Evolutionary conservation across 2,888 invertebrate genomes (phyloP), one percentile per base, ranked within the genome.

Genomic region (Lepidochrysops patricia): DNA sequence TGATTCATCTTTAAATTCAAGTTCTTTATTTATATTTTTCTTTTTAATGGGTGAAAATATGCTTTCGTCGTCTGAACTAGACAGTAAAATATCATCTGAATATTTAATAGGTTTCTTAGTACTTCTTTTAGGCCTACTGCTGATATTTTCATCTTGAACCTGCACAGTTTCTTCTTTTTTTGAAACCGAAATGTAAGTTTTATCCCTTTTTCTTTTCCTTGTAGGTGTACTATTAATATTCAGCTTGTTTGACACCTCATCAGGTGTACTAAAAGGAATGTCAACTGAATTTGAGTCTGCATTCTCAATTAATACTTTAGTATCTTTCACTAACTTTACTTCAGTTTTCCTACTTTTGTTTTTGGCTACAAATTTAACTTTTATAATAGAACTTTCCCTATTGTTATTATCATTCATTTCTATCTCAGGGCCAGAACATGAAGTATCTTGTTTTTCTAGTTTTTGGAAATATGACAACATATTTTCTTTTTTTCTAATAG

Each of bases 391-490:
- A 61, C 70, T 69, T 61, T 74, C 70, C 66, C 70, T 72, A 4
- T 63, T 57, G 50, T 63, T 57, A 26, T 60, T 34, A 35, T 59
- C 57, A 65, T 57, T 64, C 43, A 63, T 63, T 62, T 77, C 74
- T 63, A 71, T 69, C 58, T 68, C 68, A 57, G 65, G 35, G 23
- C 63, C 52, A 57, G 66, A 48, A 19, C 63, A 54, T 34, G 34
- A 50, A 15, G 75, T 75, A 32, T 67, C 25, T 1, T 81, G 77
- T 67, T 83, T 89, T 57, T 83, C 77, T 58, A 90, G 66, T 76
- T 91, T 91, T 63, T 87, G 82, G 71, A 92, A 92, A 72, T 92
- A 93, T 62, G 90, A 89, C 19, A 92, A 75, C 75, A 93, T 83
- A 67, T 91, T 92, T 72, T 92, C 92, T 29, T 90, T 89, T 68